phyloP scores from a whole-genome alignment of 30 jellyfish, hydroid and myxozoan species.

The Turritopsis dohrnii region DNA sequence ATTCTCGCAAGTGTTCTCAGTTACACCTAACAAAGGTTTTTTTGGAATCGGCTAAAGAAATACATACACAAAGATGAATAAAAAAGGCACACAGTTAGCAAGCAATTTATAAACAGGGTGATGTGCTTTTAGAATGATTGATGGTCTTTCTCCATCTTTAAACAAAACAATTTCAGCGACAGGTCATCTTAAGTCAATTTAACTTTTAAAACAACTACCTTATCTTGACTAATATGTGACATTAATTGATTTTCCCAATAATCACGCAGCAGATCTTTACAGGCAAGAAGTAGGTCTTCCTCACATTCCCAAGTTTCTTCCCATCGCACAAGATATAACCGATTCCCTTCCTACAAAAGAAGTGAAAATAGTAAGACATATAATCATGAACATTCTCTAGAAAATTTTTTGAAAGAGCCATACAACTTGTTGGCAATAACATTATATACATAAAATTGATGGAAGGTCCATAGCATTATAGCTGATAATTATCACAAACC shows the following conservation, averaged over 20 bases:
- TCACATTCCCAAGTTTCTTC: constrained; percentile 20
- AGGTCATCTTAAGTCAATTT: no score
- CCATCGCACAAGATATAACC: constrained; percentile 16
- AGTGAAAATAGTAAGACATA: no score
- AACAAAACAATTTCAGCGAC: no score
- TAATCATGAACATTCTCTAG: no score
- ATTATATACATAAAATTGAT: no score
- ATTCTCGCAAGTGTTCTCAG: neutral
- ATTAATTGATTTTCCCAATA: constrained; percentile 12
- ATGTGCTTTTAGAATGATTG: neutral
- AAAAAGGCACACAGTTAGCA: neutral
- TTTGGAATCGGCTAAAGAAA: neutral
- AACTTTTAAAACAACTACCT: no score
- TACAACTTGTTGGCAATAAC: no score
- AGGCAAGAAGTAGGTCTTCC: constrained; percentile 3
- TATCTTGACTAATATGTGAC: constrained; percentile 10
- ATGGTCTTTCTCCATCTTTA: no score
- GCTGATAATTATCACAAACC: no score
- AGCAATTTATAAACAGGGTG: neutral
- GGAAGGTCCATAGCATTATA: no score
- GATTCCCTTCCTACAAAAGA: constrained; percentile 12
- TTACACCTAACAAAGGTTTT: neutral
- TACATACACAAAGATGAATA: neutral
- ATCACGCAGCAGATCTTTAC: constrained; percentile 15
- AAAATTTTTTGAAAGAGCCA: no score